These are phyloP conservation scores for Venusia cambrica DNA, from an alignment of 2,888 invertebrate species.

Conservation along the genomic window DNA sequence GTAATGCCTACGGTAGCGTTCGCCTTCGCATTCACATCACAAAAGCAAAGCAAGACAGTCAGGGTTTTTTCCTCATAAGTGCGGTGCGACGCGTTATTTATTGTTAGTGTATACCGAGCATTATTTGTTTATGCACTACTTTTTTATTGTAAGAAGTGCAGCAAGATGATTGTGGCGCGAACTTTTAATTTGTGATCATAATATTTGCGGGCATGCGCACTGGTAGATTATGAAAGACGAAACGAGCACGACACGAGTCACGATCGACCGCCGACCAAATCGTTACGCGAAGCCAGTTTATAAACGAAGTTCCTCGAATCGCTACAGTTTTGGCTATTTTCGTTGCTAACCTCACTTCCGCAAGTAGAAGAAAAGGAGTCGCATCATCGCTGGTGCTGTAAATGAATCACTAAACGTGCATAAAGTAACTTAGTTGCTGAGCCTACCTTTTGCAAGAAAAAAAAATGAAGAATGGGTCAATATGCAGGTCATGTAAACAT, in stretches of 20 bases:
- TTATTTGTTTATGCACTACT: background rate
- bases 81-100: slow-evolving; percentile 16
- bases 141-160: slow-evolving; percentile 1
- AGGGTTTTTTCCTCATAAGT: slow-evolving; percentile 33
- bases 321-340: slow-evolving; percentile 60
- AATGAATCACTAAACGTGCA: slow-evolving; percentile 61
- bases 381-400: too few species aligned
- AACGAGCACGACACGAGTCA: slow-evolving; percentile 25
- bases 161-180: slow-evolving; percentile 38
- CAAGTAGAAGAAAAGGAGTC: slow-evolving; percentile 31
- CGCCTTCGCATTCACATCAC: slow-evolving; percentile 13
- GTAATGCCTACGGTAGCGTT: slow-evolving; percentile 40
- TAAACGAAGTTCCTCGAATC: slow-evolving; percentile 53
- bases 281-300: slow-evolving; percentile 61
- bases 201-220: slow-evolving; percentile 53
- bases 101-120: too few species aligned
- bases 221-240: slow-evolving; percentile 21
- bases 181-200: slow-evolving; percentile 35
- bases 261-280: too few species aligned
- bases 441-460: background rate
- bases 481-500: slow-evolving; percentile 22
- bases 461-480: slow-evolving; percentile 19
- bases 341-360: slow-evolving; percentile 69
- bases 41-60: too few species aligned
- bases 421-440: too few species aligned